These are phyloP conservation scores for Blastobasis adustella DNA, from an alignment of 2,888 invertebrate genomes.

Conservation along the genomic window DNA sequence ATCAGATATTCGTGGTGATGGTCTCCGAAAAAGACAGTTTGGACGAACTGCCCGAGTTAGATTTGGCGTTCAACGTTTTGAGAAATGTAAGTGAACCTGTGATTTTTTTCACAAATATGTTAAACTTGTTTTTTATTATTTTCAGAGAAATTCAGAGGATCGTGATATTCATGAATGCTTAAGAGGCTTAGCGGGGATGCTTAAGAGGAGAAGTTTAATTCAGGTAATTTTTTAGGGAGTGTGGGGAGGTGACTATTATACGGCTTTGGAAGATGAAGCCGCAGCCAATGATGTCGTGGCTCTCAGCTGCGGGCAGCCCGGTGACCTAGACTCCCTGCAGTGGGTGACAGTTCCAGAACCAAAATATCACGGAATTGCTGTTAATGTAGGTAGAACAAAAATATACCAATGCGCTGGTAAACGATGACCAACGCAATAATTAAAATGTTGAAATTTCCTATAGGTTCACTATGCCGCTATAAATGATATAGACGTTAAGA, in stretches of 20 bases:
- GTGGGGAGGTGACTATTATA: slow-evolving; percentile 31
- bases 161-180: neutral
- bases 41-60: slow-evolving; percentile 29
- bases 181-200: slow-evolving; percentile 4
- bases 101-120: neutral
- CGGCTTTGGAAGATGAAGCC: slow-evolving; percentile 17
- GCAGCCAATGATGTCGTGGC: slow-evolving; percentile 10
- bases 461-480: slow-evolving; percentile 20
- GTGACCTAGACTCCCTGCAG: slow-evolving; percentile 29
- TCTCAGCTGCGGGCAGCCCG: slow-evolving; percentile 20
- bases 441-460: neutral
- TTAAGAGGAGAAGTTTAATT: slow-evolving; percentile 5
- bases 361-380: slow-evolving; percentile 20
- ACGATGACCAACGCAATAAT: no score
- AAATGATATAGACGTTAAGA: slow-evolving; percentile 26
- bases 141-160: no score
- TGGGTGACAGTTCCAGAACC: slow-evolving; percentile 30
- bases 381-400: slow-evolving; percentile 27
- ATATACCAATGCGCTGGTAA: no score
- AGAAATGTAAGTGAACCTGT: slow-evolving; percentile 25
- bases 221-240: slow-evolving; percentile 18
- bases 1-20: slow-evolving; percentile 30
- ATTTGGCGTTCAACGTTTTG: slow-evolving; percentile 31
- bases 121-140: neutral
- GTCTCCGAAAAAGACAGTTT: slow-evolving; percentile 26